Evolutionary conservation across 2,113 vertebrate species (phyloP), one percentile per base, ranked within the genome.

Genomic region (Acanthisitta chloris): DNA sequence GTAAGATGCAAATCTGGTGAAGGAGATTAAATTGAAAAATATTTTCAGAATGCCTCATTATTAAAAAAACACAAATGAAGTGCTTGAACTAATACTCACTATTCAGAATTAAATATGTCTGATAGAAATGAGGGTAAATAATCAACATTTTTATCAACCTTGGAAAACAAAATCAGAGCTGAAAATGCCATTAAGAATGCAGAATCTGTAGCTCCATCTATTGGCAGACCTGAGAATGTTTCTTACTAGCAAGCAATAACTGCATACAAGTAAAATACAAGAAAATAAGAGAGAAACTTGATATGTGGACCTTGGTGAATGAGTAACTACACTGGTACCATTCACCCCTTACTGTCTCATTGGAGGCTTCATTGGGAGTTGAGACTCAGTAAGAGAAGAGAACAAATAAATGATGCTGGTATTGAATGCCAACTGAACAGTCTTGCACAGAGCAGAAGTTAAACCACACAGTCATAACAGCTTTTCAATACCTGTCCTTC

Each of bases 121-220:
- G 11, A 48, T 8, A 70, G 14, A 86, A 59, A 21, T 51, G 29
- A 64, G 5, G 5, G 28, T 25, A 73, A 73, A 62, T n/a, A 6
- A 61, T 46, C 15, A 49, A 2, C 3, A 58, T 33, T 57, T 90
- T 52, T 54, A 45, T 77, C 40, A 64, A 6, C 19, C 5, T 31
- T 74, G 17, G 25, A 8, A 43, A 92, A 65, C 5, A 57, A 77
- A 10, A 20, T 33, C 23, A 38, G 69, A 72, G 2, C 9, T 77
- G 31, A 80, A 91, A 81, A 91, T 34, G 23, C 8, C 42, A 46
- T 54, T 62, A 34, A 85, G 83, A 86, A 61, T 1, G 1, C 66
- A 77, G 71, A 77, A 88, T 94, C 42, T 66, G n/a, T 80, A 94
- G 83, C 72, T 31, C 77, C 83, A 90, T 86, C 86, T 96, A 84